A percentile compares a stretch with the other conserved stretches of the same genome.
Conservation (phyloP, 2,797 vertebrate genomes). For the Muscicapa comitata region DNA sequence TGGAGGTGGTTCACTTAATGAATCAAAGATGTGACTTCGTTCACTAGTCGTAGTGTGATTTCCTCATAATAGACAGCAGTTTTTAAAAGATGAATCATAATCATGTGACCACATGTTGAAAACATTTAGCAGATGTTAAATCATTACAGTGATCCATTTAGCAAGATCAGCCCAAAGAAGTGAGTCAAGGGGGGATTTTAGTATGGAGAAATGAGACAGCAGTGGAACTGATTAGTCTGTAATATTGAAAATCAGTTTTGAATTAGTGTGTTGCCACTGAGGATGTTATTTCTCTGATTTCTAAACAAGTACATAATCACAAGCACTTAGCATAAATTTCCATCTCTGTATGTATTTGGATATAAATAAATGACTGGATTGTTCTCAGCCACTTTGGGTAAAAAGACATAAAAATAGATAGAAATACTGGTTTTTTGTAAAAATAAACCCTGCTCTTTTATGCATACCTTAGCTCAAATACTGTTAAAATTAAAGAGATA, state of each 20-base stretch:
- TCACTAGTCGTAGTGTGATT: not conserved
- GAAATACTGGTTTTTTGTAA: not conserved
- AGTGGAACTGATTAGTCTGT: not conserved
- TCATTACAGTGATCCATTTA: not conserved
- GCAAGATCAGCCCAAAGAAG: not conserved
- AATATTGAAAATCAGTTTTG: not conserved
- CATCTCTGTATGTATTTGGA: not conserved
- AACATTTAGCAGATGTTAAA: not conserved
- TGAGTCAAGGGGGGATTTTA: not conserved
- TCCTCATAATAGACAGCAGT: not conserved
- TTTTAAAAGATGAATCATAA: not conserved
- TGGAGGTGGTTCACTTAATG: not conserved
- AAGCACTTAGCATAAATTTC: not conserved
- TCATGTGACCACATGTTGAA: not conserved
- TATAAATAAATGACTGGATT: not conserved
- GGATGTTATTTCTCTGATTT: not conserved
- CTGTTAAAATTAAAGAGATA: not conserved
- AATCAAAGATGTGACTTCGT: not conserved
- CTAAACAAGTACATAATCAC: not conserved
- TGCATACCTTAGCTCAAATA: not conserved
- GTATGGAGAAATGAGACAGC: not conserved
- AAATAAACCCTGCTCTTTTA: not conserved
- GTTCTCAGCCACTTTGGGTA: not conserved
- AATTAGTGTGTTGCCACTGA: not conserved
- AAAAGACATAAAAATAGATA: not conserved